Conservation (phyloP, 1,140 invertebrate genomes). For the Leptoteleia sp. region DNA sequence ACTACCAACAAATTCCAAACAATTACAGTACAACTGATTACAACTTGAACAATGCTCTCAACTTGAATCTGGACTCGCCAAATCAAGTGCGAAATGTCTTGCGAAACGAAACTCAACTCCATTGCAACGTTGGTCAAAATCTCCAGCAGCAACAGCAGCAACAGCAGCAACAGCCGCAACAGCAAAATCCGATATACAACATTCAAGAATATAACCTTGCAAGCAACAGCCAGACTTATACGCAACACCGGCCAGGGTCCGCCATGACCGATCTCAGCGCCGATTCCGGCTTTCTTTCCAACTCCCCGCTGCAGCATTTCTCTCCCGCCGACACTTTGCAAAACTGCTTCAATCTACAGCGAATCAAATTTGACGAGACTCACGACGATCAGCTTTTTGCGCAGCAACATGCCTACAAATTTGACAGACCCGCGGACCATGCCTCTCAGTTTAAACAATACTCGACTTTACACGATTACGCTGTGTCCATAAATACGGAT, state of each 20-base stretch:
- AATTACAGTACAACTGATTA: slow-evolving; percentile 67
- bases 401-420: slow-evolving; percentile 69
- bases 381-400: slow-evolving; percentile 71
- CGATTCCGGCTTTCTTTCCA: slow-evolving; percentile 77
- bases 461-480: slow-evolving; percentile 69
- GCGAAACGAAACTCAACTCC: slow-evolving; percentile 70
- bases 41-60: slow-evolving; percentile 75
- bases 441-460: slow-evolving; percentile 75
- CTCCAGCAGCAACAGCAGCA: slow-evolving; percentile 48
- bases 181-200: slow-evolving; percentile 23
- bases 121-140: slow-evolving; percentile 67
- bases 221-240: slow-evolving; percentile 68
- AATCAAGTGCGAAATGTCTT: slow-evolving; percentile 51
- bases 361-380: slow-evolving; percentile 71
- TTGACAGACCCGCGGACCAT: slow-evolving; percentile 64
- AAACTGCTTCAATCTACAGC: slow-evolving; percentile 73
- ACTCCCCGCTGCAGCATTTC: slow-evolving; percentile 77
- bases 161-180: slow-evolving; percentile 51
- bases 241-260: slow-evolving; percentile 68
- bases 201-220: slow-evolving; percentile 62
- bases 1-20: slow-evolving; percentile 69
- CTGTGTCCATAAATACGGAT: slow-evolving; percentile 66
- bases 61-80: slow-evolving; percentile 69
- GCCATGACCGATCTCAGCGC: slow-evolving; percentile 77
- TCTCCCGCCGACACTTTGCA: slow-evolving; percentile 75